phyloP scores from a whole-genome alignment of 2,888 invertebrate species.

The Tyria jacobaeae region DNA sequence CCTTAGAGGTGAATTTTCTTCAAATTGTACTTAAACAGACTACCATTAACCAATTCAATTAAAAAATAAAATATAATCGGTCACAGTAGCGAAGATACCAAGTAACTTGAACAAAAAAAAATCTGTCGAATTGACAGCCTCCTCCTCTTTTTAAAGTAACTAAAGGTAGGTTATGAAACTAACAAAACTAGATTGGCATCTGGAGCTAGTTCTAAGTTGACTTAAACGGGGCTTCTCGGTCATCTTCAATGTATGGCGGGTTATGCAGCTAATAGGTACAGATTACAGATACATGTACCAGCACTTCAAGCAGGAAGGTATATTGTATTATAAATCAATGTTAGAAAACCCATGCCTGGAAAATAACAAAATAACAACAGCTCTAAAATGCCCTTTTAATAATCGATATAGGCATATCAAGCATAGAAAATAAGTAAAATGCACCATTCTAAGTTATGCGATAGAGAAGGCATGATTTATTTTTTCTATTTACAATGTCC shows the following conservation, averaged over 20 bases:
- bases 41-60: neutral
- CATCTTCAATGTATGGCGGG: slow-evolving; percentile 29
- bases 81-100: no score
- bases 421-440: neutral
- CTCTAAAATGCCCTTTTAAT: neutral
- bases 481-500: neutral
- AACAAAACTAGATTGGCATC: no score
- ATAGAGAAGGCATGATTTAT: no score
- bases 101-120: no score
- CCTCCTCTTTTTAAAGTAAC: no score
- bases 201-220: slow-evolving; percentile 18
- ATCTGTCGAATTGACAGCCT: no score
- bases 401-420: neutral
- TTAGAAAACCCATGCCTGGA: neutral
- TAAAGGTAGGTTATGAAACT: no score
- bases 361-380: neutral
- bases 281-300: neutral
- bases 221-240: slow-evolving; percentile 49
- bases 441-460: neutral
- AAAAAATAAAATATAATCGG: slow-evolving; percentile 8
- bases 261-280: neutral
- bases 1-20: no score
- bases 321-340: neutral
- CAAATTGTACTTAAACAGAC: no score
- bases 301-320: no score